These are phyloP conservation scores for Galleria mellonella DNA, from an alignment of 1,140 invertebrate species.

Conservation along the genomic window DNA sequence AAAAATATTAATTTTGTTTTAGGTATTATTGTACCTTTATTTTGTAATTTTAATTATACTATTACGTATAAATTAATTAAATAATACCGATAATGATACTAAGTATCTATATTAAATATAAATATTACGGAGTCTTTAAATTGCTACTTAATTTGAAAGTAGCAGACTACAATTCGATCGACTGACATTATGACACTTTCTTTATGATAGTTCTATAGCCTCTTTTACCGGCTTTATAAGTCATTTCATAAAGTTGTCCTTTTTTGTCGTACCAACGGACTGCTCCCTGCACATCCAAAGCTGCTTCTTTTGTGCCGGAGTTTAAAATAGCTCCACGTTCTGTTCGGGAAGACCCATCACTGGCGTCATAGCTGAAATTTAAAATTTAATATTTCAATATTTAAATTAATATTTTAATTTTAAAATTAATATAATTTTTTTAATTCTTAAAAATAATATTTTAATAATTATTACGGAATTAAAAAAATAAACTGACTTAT, in stretches of 20 bases:
- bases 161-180: not conserved
- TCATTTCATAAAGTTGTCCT: conserved; percentile 82
- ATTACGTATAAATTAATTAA: no score
- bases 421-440: no score
- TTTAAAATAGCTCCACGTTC: conserved; percentile 57
- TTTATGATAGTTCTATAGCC: conserved; percentile 69
- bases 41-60: no score
- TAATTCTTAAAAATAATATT: no score
- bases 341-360: conserved; percentile 58
- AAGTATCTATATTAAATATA: no score
- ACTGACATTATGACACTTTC: conserved; percentile 31
- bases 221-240: conserved; percentile 76
- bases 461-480: no score
- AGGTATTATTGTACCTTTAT: no score
- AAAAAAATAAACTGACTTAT: no score
- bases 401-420: conserved; percentile 1
- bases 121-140: no score
- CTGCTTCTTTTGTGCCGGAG: conserved; percentile 75
- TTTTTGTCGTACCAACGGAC: conserved; percentile 78
- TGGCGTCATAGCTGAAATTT: conserved; percentile 64
- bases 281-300: conserved; percentile 76
- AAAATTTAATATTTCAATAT: not conserved
- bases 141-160: no score
- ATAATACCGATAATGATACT: no score
- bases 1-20: no score